These are phyloP conservation scores for Mormoops blainvillei DNA, from an alignment of 2,113 vertebrate genomes.

Conservation along the genomic window DNA sequence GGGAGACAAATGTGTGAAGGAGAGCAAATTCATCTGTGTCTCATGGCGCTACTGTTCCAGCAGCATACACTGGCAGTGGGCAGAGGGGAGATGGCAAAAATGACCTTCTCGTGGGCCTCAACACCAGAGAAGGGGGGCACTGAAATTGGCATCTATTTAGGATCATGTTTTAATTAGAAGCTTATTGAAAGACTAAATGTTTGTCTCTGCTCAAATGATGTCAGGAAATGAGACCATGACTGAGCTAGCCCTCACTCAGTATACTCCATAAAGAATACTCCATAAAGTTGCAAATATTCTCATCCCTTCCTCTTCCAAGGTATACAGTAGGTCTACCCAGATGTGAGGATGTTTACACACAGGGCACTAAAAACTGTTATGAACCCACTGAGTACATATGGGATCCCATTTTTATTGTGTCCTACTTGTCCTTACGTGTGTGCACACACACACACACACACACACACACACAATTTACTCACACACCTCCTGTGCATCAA, in stretches of 20 bases:
- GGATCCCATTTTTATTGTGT: not conserved
- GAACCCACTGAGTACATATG: not conserved
- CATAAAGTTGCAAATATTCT: not conserved
- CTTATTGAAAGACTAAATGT: not conserved
- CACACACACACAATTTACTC: not conserved
- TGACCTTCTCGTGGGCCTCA: not conserved
- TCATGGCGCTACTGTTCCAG: not conserved
- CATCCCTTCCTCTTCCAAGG: not conserved
- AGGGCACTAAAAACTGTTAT: not conserved
- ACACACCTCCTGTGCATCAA: not conserved
- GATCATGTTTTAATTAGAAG: not conserved
- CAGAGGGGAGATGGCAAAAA: not conserved
- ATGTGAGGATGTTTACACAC: not conserved
- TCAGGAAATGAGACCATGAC: not conserved
- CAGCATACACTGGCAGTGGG: not conserved
- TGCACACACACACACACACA: not conserved
- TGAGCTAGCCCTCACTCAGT: not conserved
- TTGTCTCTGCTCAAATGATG: not conserved
- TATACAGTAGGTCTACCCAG: not conserved
- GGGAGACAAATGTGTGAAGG: not conserved
- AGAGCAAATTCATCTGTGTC: not conserved
- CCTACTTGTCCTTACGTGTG: not conserved
- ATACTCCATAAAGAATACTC: no score
- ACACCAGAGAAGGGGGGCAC: accelerated
- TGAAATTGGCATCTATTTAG: not conserved